phyloP scores from a whole-genome alignment of 2,797 vertebrate genomes.

The Ispidina lecontei region DNA sequence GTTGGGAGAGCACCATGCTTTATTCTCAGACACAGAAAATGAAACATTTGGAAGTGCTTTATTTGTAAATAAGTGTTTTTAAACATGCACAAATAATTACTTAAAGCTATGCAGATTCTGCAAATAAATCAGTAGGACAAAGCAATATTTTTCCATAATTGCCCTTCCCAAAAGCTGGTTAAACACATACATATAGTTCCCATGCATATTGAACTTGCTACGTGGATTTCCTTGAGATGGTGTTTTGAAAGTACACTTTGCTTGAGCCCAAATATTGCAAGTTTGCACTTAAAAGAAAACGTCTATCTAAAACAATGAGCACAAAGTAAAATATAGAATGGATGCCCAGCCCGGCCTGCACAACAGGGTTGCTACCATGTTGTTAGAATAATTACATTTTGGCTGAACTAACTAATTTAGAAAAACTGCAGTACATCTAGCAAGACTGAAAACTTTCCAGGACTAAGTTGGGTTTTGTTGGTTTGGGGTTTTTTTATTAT shows the following conservation, averaged over 20 bases:
- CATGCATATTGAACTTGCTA: not conserved
- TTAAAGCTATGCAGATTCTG: not conserved
- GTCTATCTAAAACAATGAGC: not conserved
- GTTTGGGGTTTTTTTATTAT: not conserved
- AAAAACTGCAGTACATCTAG: slow-evolving; percentile 45
- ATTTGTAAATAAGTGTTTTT: not conserved
- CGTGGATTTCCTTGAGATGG: not conserved
- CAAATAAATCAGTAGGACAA: slow-evolving; percentile 2
- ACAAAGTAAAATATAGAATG: slow-evolving; percentile 40
- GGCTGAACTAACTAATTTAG: slow-evolving; percentile 69
- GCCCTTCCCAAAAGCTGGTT: not conserved
- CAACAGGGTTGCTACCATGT: slow-evolving; percentile 52
- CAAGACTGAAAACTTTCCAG: slow-evolving; percentile 65
- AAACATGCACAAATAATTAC: not conserved
- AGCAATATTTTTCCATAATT: slow-evolving; percentile 17
- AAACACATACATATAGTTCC: not conserved
- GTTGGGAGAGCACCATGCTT: not conserved
- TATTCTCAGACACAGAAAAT: not conserved
- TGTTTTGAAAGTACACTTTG: not conserved
- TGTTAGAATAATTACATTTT: slow-evolving; percentile 70
- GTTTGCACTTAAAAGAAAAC: slow-evolving; percentile 41
- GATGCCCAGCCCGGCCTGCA: slow-evolving; percentile 39
- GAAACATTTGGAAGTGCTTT: not conserved
- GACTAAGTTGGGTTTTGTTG: not conserved
- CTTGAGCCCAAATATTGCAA: slow-evolving; percentile 3